Evolutionary conservation across 2,797 vertebrate genomes (phyloP), one percentile per base, ranked within the genome.

Genomic region (Lates japonicus): DNA sequence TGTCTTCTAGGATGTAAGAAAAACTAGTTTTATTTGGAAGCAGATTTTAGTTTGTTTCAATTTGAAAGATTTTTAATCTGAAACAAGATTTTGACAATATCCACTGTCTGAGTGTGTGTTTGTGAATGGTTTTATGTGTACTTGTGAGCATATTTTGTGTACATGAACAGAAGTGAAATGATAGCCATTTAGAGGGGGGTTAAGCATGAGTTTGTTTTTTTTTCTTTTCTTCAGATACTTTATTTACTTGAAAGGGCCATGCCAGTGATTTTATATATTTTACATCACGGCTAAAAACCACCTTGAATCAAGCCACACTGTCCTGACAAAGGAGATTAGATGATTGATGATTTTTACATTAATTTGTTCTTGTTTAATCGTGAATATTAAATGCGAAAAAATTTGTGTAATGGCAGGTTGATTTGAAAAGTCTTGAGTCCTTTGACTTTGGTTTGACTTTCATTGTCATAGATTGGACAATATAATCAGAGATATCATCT

Each of bases 1-100:
- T 95, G 96, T 95, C 90, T 92, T 91, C 37, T 91, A 89, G 82
- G 69, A 33, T 91, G 73, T 87, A 86, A 85, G 85, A 79, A 88
- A 77, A 76, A 72, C 10, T 67, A 19, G 79, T 83, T 93, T 86
- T 86, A 83, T 82, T 84, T 89, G 64, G 58, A 86, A 79, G 81
- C 66, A 74, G 46, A 76, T 86, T 93, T 93, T 82, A 89, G 59
- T 84, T 88, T 88, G 74, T 86, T 88, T 88, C 39, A 87, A 70
- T 82, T 83, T 77, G 55, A 83, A 76, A 72, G 59, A 42, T 85
- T 92, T 93, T 89, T 80, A 82, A 88, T 72, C 70, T 46, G 31
- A 67, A 51, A 76, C 42, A 52, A 68, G 58, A 35, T 69, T 70
- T 68, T 62, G 71, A 85, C 2, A 14, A 71, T 76, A 73, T 78